Evolutionary conservation across 2,797 vertebrate genomes (phyloP), one percentile per base, ranked within the genome.

Genomic region (Craterocephalus amniculus): DNA sequence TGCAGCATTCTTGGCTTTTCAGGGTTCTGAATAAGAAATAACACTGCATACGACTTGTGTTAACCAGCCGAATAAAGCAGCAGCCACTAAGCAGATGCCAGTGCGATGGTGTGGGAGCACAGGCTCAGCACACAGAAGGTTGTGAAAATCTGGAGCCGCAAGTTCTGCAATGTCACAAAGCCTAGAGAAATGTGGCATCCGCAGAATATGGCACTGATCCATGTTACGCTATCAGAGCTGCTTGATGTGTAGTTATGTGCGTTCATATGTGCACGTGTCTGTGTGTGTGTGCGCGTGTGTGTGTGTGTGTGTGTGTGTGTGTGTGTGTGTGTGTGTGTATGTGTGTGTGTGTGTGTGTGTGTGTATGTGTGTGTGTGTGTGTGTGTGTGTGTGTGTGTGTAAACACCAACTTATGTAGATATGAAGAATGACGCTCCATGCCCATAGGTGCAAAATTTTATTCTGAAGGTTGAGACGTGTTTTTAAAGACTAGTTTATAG

Each of bases 111-210:
- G 78, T 85, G 76, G 52, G 63, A 80, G 71, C 27, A 5, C 43
- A 43, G 40, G 51, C 61, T 51, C 40, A 68, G 58, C 76, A 76
- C 58, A 77, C 61, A 61, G 56, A 67, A 51, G 40, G 29, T 78
- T 89, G 89, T 71, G 81, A 91, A 90, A 81, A 78, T 78, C 48
- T 57, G 35, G 62, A 76, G 58, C 57, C 20, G 29, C 67, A 76
- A 67, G 34, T 63, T 83, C 83, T 85, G 83, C 75, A 73, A 90
- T 72, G 74, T 93, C 84, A 81, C 91, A 91, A 78, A 34, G 58
- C 31, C 70, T 75, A 66, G 92, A 88, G 92, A 92, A 93, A 93
- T 91, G 78, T 94, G 72, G 72, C 92, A 77, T 83, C 75, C 52
- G 63, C 67, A 69, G 75, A 85, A 86, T 79, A 86, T 92, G 89